Evolutionary conservation across 2,888 invertebrate genomes (phyloP).

Genomic region (Linyphia triangularis): DNA sequence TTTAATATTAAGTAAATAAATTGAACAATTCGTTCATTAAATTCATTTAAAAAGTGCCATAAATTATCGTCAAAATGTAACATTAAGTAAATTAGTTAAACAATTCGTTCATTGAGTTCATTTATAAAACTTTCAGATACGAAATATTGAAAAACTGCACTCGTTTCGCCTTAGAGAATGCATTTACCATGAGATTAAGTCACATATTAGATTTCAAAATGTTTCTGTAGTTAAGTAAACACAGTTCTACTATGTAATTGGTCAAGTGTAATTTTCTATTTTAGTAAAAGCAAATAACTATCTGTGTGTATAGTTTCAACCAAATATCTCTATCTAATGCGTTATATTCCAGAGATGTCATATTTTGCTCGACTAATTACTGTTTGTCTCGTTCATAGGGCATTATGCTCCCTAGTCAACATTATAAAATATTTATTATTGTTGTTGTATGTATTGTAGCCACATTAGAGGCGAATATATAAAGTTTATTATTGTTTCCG

Average conservation of each 20-base stretch:
- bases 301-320: slow-evolving; percentile 20
- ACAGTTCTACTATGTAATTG: neutral
- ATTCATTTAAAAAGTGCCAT: too few relatives aligned
- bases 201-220: neutral
- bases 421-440: slow-evolving; percentile 67
- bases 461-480: slow-evolving; percentile 64
- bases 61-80: too few relatives aligned
- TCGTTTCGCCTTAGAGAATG: slow-evolving; percentile 34
- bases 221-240: neutral
- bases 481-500: slow-evolving; percentile 74
- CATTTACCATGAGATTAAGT: slow-evolving; percentile 18
- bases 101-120: too few relatives aligned
- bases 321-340: slow-evolving; percentile 46
- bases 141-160: neutral
- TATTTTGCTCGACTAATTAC: slow-evolving; percentile 62
- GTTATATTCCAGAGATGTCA: slow-evolving; percentile 61
- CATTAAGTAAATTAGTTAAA: too few relatives aligned
- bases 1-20: too few relatives aligned
- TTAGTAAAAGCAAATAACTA: neutral
- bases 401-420: slow-evolving; percentile 54
- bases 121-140: neutral
- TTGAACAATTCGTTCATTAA: too few relatives aligned
- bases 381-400: slow-evolving; percentile 47
- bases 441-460: slow-evolving; percentile 71
- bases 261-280: slow-evolving; percentile 2